Evolutionary conservation across 2,113 vertebrate genomes (phyloP).

Genomic region (Aphelocoma coerulescens): DNA sequence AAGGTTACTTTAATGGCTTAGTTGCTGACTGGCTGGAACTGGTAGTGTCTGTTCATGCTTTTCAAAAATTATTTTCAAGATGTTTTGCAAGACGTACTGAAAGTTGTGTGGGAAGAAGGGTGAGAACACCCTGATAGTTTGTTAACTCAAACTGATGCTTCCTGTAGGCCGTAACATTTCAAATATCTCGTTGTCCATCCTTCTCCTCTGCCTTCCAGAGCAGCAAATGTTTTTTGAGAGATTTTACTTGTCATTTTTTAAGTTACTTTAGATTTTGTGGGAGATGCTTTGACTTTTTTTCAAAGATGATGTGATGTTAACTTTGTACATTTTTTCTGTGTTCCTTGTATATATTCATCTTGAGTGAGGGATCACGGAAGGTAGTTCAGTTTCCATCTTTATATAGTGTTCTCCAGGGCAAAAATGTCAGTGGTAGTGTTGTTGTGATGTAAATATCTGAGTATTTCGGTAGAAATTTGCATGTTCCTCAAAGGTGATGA

Average conservation of each 20-base stretch:
- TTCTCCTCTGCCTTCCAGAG: neutral
- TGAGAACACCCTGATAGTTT: neutral
- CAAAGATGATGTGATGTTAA: neutral
- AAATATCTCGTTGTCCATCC: neutral
- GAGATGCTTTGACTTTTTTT: neutral
- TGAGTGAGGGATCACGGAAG: neutral
- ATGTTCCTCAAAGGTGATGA: neutral
- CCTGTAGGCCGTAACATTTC: neutral
- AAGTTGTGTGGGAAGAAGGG: conserved; percentile 38
- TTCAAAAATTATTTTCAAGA: neutral
- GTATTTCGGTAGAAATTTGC: neutral
- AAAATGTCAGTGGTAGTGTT: neutral
- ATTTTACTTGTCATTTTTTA: neutral
- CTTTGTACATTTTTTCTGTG: neutral
- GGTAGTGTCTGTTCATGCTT: neutral
- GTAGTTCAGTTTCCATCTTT: neutral
- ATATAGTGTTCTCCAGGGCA: neutral
- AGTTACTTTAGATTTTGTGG: neutral
- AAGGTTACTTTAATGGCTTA: neutral
- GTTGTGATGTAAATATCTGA: neutral
- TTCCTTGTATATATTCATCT: neutral
- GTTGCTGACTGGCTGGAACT: neutral
- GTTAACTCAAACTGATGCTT: neutral
- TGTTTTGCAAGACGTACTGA: conserved; percentile 23
- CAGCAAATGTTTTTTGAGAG: neutral